Evolutionary conservation across 2,113 vertebrate genomes (phyloP).

Genomic region (Ovis canadensis): DNA sequence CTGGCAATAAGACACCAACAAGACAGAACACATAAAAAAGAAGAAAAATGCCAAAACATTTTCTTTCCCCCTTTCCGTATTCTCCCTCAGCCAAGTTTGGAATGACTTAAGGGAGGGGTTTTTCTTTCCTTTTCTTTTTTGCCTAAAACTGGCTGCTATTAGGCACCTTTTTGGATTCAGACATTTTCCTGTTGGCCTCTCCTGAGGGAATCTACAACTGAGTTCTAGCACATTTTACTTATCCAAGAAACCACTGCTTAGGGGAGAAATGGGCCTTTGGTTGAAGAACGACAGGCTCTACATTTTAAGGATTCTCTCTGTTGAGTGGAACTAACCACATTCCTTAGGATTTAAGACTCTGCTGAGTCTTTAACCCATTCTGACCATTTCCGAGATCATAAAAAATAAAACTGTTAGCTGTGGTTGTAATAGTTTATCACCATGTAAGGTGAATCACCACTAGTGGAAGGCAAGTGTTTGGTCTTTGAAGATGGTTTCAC

Average conservation of each 20-base stretch:
- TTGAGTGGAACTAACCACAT: not conserved
- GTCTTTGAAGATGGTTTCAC: conserved; percentile 38
- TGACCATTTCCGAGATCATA: not conserved
- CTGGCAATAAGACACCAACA: conserved; percentile 66
- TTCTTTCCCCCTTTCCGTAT: conserved; percentile 53
- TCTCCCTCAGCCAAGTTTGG: conserved; percentile 62
- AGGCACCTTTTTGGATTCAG: conserved; percentile 61
- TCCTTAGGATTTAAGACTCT: not conserved
- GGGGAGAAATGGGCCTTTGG: not conserved
- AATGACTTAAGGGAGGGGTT: conserved; percentile 32
- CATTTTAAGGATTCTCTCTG: not conserved
- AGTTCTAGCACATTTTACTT: conserved; percentile 40
- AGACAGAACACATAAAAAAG: conserved; percentile 71
- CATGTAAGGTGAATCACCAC: not conserved
- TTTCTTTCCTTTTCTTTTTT: conserved; percentile 46
- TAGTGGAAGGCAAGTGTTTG: not conserved
- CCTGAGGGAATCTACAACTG: conserved; percentile 22
- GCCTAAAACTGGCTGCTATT: conserved; percentile 39
- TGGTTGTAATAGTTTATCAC: not conserved
- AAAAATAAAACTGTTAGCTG: conserved; percentile 24
- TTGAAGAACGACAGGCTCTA: not conserved
- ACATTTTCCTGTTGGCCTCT: conserved; percentile 45
- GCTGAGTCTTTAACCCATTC: not conserved
- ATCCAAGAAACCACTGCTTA: conserved; percentile 40
- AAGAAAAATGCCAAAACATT: conserved; percentile 69